Evolutionary conservation across 2,113 vertebrate genomes (phyloP).

Genomic region (Collichthys lucidus): DNA sequence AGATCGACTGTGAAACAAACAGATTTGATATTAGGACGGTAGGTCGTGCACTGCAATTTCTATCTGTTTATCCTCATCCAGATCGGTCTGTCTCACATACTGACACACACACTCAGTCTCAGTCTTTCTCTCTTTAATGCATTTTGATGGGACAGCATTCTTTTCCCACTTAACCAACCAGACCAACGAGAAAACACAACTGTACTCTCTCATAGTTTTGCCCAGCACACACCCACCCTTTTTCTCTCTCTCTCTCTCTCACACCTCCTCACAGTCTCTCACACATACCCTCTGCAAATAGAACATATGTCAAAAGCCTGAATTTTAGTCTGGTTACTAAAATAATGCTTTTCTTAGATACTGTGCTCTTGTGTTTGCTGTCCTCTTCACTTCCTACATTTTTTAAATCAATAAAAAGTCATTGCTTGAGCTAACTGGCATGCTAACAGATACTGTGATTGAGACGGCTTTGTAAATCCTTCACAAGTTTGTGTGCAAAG

Average conservation of each 20-base stretch:
- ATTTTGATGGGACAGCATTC: conserved; percentile 63
- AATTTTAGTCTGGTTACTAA: not conserved
- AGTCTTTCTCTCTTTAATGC: conserved; percentile 34
- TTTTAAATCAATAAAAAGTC: too few species aligned
- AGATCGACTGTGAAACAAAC: not conserved
- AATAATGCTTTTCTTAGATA: not conserved
- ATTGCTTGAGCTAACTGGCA: too few species aligned
- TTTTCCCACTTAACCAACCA: conserved; percentile 70
- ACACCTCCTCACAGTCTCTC: not conserved
- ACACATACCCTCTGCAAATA: not conserved
- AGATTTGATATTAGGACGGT: not conserved
- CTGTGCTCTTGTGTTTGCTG: not conserved
- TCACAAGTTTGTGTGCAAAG: too few species aligned
- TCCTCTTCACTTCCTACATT: too few species aligned
- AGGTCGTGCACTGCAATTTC: not conserved
- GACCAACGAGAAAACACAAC: conserved; percentile 60
- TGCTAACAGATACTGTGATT: too few species aligned
- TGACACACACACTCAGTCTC: conserved; percentile 16
- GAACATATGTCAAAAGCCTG: not conserved
- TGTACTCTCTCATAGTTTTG: conserved; percentile 24
- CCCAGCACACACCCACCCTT: conserved; percentile 26
- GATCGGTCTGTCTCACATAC: not conserved
- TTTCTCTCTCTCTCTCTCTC: not conserved
- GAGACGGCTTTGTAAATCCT: too few species aligned
- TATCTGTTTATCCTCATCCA: not conserved